Evolutionary conservation across 2,888 invertebrate genomes (phyloP), one percentile per base, ranked within the genome.

Genomic region (Strigamia crassipes): DNA sequence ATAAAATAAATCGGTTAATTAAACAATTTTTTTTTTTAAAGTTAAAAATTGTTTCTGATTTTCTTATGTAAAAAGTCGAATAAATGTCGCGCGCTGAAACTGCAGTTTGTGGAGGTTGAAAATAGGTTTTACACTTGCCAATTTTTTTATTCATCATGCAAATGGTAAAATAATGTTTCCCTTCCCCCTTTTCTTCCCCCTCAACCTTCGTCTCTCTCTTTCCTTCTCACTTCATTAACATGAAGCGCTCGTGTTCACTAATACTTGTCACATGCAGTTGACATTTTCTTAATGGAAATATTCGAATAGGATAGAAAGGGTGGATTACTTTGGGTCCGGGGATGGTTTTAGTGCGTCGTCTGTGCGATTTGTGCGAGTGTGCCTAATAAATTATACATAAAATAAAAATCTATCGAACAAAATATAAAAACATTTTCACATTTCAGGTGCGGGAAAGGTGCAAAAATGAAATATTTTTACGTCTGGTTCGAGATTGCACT

Each of bases 181-280:
- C 73, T 73, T 73, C 23, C 73, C 27, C 73, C 51, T 18, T 27
- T 73, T 31, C 31, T 27, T 73, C 15, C 27, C 31, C 31, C 23
- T 31, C 73, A 31, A 13, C 23, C 12, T 31, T 73, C 73, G 31
- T 13, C 73, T 38, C 73, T 31, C n/a, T 6, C n/a, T 27, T 31
- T n/a, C 31, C 73, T 73, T 31, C 31, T 23, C 73, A 73, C 73
- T 73, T 73, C 73, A 73, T 73, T 73, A 73, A 73, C 73, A 73
- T 73, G 73, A 73, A 73, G 73, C 31, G 73, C 27, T 73, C 31
- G 73, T 73, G 73, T 73, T 73, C 73, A 31, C 73, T 73, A 73
- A 73, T 73, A 73, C 73, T 73, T 73, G 73, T 73, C 73, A 73
- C 73, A 73, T 27, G 31, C 73, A 73, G 73, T 73, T 73, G 73